Conservation (phyloP, 2,113 vertebrate species). For the Poecilia latipinna region DNA sequence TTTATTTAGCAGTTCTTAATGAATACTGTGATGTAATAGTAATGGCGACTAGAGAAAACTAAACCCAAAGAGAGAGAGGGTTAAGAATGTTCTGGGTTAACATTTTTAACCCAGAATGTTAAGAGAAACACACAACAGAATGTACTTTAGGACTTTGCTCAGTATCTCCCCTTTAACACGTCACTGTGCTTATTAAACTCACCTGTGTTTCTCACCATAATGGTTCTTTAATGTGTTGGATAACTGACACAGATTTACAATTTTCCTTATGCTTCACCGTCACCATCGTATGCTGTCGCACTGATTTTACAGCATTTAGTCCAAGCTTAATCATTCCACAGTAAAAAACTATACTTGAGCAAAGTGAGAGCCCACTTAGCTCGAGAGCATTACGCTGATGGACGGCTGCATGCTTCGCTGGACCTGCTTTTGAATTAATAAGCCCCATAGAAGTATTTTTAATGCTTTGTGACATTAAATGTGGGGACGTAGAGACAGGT, state of each 20-base stretch:
- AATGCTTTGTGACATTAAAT: conserved; percentile 16
- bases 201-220: too few species aligned
- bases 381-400: conserved; percentile 19
- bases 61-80: too few species aligned
- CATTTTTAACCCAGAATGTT: too few species aligned
- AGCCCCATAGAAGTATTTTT: too few species aligned
- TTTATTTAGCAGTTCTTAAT: too few species aligned
- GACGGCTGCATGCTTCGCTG: conserved; percentile 20
- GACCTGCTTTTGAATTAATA: conserved; percentile 39
- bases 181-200: too few species aligned
- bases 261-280: background rate
- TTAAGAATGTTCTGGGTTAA: too few species aligned
- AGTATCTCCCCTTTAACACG: too few species aligned
- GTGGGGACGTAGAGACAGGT: conserved; percentile 5
- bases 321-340: conserved; percentile 9
- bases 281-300: conserved; percentile 1
- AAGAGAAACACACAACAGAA: too few species aligned
- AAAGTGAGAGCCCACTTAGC: conserved; percentile 28
- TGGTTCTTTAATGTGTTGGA: background rate
- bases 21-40: too few species aligned
- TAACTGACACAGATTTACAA: background rate
- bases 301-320: conserved; percentile 11
- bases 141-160: too few species aligned
- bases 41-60: too few species aligned
- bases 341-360: conserved; percentile 20